Evolutionary conservation across 2,888 invertebrate species (phyloP), one percentile per base, ranked within the genome.

Genomic region (Cataglyphis livida): DNA sequence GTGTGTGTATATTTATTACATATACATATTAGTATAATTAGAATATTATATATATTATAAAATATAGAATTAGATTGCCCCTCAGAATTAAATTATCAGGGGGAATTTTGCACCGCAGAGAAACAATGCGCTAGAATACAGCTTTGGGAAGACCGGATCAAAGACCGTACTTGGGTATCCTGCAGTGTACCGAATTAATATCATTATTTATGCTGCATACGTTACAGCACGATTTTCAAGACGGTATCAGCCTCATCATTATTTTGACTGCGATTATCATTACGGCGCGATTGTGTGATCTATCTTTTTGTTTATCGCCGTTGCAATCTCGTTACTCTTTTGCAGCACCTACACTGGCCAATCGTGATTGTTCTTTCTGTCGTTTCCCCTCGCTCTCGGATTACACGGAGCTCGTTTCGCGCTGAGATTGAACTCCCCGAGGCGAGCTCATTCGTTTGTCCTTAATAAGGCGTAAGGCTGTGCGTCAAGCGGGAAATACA

Each of bases 121-220:
- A 59, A 70, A 78, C 78, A 61, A 75, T 65, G 71, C 74, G 82
- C 48, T 44, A 51, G 44, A 82, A 71, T 75, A 66, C 38, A 79
- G 44, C 71, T 81, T 84, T 75, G 66, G 54, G 82, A 85, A 84
- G 86, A 75, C 64, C 81, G 82, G 86, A 85, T 89, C 88, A 88
- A 87, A 85, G 86, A 84, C 70, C 82, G 79, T 87, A 81, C 84
- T 78, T 70, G 59, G 44, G 25, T 78, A 66, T 78, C 85, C 90
- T 84, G 87, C 85, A 84, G 90, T 87, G 89, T 74, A 48, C 73
- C 84, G 88, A 90, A 91, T 91, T 91, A 91, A 89, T 89, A 85
- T 88, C 89, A 90, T 91, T 91, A 91, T 90, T 90, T 90, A 87
- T 84, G 71, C 62, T 59, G 70, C 64, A 61, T 84, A 83, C 78